A percentile compares a stretch with the other conserved stretches of the same genome.
Conservation (phyloP, 2,888 invertebrate species). For the Carabus problematicus region DNA sequence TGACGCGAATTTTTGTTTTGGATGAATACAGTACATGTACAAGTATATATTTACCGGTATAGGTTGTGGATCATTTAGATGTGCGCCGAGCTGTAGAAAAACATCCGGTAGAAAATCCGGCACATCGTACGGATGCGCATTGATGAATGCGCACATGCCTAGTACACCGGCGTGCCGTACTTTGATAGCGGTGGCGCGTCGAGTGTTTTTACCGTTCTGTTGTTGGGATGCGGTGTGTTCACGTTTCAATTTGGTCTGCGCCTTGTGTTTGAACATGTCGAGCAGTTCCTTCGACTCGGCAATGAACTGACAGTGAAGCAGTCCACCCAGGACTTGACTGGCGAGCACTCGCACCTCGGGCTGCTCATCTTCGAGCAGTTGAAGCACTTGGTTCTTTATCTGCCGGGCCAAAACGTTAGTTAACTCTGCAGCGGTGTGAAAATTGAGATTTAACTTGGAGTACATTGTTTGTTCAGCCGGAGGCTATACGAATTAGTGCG, state of each 20-base stretch:
- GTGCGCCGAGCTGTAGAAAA: slow-evolving; percentile 78
- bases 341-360: slow-evolving; percentile 86
- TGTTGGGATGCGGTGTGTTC: neutral
- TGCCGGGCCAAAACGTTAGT: slow-evolving; percentile 53
- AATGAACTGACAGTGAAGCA: slow-evolving; percentile 85
- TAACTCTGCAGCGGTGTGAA: too few species aligned
- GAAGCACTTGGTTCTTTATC: slow-evolving; percentile 67
- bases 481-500: too few species aligned
- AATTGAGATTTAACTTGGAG: too few species aligned
- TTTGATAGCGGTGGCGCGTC: slow-evolving; percentile 53
- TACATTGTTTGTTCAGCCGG: too few species aligned
- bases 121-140: slow-evolving; percentile 88
- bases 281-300: slow-evolving; percentile 65
- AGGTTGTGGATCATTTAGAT: slow-evolving; percentile 88
- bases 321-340: slow-evolving; percentile 81
- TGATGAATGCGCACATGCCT: slow-evolving; percentile 86
- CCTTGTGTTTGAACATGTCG: slow-evolving; percentile 65
- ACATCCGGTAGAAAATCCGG: slow-evolving; percentile 79
- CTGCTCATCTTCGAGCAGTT: slow-evolving; percentile 72
- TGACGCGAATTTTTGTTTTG: too few species aligned
- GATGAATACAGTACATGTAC: too few species aligned
- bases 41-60: slow-evolving; percentile 68
- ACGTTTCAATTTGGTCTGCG: slow-evolving; percentile 54
- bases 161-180: slow-evolving; percentile 83
- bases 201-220: slow-evolving; percentile 41